Evolutionary conservation across 2,113 vertebrate species (phyloP).

Genomic region (Anthoscopus minutus): DNA sequence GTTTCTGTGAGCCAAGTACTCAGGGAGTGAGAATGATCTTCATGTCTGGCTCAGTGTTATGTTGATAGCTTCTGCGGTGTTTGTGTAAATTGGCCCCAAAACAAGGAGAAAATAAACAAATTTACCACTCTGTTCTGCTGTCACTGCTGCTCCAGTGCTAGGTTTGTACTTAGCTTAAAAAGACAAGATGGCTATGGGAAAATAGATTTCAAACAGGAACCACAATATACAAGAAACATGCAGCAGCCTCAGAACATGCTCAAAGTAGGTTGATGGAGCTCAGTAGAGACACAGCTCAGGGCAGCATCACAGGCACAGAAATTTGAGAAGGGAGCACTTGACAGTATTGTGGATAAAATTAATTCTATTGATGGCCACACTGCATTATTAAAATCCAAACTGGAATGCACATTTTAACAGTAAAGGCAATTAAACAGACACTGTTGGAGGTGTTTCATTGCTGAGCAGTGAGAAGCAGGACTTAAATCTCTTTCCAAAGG

Average conservation of each 20-base stretch:
- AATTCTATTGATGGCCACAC: not conserved
- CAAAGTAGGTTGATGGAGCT: not conserved
- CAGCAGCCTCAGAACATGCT: not conserved
- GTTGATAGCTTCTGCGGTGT: not conserved
- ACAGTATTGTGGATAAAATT: fast-evolving
- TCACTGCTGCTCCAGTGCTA: not conserved
- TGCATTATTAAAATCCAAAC: not conserved
- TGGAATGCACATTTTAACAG: not conserved
- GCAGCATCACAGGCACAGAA: not conserved
- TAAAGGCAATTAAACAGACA: not conserved
- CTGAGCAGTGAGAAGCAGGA: fast-evolving
- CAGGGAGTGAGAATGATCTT: not conserved
- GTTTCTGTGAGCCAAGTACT: not conserved
- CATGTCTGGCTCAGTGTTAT: not conserved
- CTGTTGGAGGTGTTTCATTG: too few relatives aligned
- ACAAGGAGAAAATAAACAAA: not conserved
- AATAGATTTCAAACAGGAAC: not conserved
- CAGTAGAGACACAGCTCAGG: not conserved
- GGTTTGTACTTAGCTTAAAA: not conserved
- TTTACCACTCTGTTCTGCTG: not conserved
- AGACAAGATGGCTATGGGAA: not conserved
- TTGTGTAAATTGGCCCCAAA: not conserved
- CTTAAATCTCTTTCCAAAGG: not conserved
- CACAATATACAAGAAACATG: not conserved
- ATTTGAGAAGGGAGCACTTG: not conserved